Base-by-base conservation (phyloP, 1,140 invertebrate genomes). In the Micrasema longulum region DNA sequence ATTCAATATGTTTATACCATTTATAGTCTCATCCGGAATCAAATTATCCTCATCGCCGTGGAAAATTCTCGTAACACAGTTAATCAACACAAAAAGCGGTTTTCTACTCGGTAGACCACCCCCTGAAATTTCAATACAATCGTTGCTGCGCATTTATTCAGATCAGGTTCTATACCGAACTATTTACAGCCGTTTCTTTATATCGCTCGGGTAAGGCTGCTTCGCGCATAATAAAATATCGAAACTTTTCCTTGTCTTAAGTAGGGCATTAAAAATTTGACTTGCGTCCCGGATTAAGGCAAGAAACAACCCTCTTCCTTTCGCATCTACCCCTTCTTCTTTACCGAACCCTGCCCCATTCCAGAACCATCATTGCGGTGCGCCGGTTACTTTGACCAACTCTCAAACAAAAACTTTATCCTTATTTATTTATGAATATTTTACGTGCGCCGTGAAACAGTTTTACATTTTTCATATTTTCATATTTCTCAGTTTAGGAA, bases 371-470 rank as follows among this genome's bases (percentile, higher is more conserved):
- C 26, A 31, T 31, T 31, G 26, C 20, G 48, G 14, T 20, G 48
- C 9, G 31, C 52, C n/a, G 57, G 65, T 3, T 38, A 16, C 53
- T 69, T 57, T 60, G 67, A 48, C 72, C 35, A 50, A 70, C 53
- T 66, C 69, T 47, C 22, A 64, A 68, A 71, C 65, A 53, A 68
- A 74, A 74, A 71, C 64, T 75, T 75, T 38, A 45, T 43, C 69
- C 31, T 75, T 71, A 75, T 68, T 74, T 74, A 71, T 71, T 75
- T 75, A 75, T 75, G 73, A 75, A 75, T 71, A 75, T 71, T 71
- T 75, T 63, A 71, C 69, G 53, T 55, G 63, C 26, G 63, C 64
- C 55, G 26, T 50, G 52, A 60, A 55, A 22, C 36, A 23, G 31
- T 60, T 67, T 67, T 47, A 53, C 53, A 52, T 20, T 66, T 66